A percentile compares a stretch with the other conserved stretches of the same genome.
These are phyloP conservation scores for Cromileptes altivelis DNA, from an alignment of 2,113 vertebrate genomes.

Conservation along the genomic window DNA sequence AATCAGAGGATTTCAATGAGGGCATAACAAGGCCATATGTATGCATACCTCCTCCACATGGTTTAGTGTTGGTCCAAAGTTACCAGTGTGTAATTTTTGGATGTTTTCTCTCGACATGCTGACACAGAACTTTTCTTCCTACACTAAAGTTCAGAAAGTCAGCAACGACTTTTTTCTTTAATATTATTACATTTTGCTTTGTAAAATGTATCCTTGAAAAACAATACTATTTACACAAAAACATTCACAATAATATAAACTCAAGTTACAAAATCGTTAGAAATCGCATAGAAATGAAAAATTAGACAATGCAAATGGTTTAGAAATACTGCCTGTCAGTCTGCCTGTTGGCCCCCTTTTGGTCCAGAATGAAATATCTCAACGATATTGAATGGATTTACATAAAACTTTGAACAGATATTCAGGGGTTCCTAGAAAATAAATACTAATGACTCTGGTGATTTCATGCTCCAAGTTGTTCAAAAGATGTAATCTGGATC, in stretches of 20 bases:
- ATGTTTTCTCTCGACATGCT: not conserved
- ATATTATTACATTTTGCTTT: not conserved
- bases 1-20: slow-evolving; percentile 31
- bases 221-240: not conserved
- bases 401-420: not conserved
- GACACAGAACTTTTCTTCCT: not conserved
- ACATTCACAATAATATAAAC: not conserved
- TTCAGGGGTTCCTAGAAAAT: not conserved
- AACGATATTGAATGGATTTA: not conserved
- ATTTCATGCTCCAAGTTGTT: no score
- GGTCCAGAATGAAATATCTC: not conserved
- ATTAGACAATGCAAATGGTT: no score
- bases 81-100: not conserved
- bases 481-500: no score
- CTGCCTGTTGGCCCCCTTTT: not conserved
- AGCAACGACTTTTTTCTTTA: no score
- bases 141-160: not conserved
- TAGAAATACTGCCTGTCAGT: no score
- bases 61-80: not conserved
- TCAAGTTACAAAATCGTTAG: not conserved
- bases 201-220: slow-evolving; percentile 1
- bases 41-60: not conserved
- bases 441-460: not conserved
- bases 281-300: no score
- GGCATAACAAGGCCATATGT: slow-evolving; percentile 15